These are phyloP conservation scores for Tigriopus japonicus DNA, from an alignment of 1,140 invertebrate species.

Conservation along the genomic window DNA sequence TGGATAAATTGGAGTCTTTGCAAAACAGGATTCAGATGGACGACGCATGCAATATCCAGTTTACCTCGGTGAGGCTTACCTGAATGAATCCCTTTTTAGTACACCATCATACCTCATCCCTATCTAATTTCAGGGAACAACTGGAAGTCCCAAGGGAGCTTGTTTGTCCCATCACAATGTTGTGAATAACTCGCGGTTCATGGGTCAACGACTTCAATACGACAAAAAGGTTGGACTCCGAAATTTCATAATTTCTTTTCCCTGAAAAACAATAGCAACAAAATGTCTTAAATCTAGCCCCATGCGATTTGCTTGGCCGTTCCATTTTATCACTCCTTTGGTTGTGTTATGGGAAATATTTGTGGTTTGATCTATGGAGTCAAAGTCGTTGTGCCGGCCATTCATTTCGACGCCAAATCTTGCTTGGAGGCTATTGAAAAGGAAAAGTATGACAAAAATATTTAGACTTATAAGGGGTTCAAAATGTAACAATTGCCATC, in stretches of 20 bases:
- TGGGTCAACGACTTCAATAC: constrained; percentile 6
- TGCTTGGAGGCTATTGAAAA: background rate
- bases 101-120: background rate
- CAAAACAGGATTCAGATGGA: constrained; percentile 38
- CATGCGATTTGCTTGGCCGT: background rate
- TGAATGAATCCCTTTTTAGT: background rate
- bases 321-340: background rate
- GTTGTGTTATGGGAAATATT: background rate
- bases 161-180: constrained; percentile 13
- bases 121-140: constrained; percentile 13
- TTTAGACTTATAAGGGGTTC: too few species aligned
- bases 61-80: constrained; percentile 52
- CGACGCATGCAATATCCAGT: constrained; percentile 55
- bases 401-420: background rate
- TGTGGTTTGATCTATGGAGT: background rate
- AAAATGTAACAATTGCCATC: too few species aligned
- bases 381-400: background rate
- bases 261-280: too few species aligned
- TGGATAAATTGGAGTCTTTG: constrained; percentile 26
- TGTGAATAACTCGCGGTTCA: constrained; percentile 11
- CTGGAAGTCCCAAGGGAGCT: constrained; percentile 13
- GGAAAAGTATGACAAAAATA: background rate
- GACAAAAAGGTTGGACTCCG: constrained; percentile 9
- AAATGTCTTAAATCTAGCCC: background rate
- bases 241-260: too few species aligned